Evolutionary conservation across 2,113 vertebrate species (phyloP).

Genomic region (Chauna torquata): DNA sequence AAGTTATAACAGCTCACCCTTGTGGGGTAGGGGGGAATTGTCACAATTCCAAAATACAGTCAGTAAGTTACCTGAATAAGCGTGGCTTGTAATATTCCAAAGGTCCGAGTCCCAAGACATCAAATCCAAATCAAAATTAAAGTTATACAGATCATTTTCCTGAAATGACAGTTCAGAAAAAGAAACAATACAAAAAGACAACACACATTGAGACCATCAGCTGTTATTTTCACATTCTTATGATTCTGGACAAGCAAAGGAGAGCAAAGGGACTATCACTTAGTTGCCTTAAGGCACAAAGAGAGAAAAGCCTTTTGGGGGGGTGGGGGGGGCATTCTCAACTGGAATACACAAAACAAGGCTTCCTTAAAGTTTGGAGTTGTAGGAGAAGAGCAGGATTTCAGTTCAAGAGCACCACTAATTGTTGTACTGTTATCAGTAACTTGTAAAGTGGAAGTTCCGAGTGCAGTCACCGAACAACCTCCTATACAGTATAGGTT

Average conservation of each 20-base stretch:
- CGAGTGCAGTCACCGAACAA: neutral
- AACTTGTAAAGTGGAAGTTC: neutral
- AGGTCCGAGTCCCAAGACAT: conserved; percentile 80
- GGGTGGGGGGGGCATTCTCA: neutral
- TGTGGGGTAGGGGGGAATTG: neutral
- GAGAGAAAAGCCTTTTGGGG: neutral
- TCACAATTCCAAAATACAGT: neutral
- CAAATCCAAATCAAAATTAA: conserved; percentile 89
- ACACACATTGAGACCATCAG: neutral
- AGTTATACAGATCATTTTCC: conserved; percentile 77
- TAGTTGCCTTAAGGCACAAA: neutral
- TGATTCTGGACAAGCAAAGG: neutral
- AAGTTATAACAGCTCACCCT: neutral
- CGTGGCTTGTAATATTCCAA: conserved; percentile 74
- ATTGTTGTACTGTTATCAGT: rapidly evolving
- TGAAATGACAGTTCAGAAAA: conserved; percentile 68
- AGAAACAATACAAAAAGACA: neutral
- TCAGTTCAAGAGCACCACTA: neutral
- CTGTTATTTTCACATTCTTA: neutral
- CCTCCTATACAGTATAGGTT: neutral
- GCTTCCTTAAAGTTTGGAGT: neutral
- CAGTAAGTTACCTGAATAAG: conserved; percentile 79
- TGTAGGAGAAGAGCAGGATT: neutral
- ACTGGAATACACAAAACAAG: neutral
- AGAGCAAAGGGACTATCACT: neutral